Evolutionary conservation across 1,140 invertebrate genomes (phyloP).

Genomic region (Drosophila nannoptera): DNA sequence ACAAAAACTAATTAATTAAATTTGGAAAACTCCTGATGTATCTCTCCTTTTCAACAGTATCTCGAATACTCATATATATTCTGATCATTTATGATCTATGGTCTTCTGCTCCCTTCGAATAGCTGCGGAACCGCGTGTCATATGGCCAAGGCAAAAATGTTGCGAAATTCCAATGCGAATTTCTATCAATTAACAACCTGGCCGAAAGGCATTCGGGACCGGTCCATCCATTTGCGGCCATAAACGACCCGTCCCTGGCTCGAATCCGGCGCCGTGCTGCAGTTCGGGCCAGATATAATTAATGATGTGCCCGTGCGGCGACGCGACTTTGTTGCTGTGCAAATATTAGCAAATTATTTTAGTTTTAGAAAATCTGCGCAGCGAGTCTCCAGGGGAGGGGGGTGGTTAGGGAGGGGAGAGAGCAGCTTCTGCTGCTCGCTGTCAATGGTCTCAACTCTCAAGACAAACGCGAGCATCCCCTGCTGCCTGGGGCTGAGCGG

Average conservation of each 20-base stretch:
- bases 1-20: no score
- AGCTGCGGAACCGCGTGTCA: constrained; percentile 18
- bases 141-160: constrained; percentile 37
- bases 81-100: no score
- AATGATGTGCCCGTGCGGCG: constrained; percentile 62
- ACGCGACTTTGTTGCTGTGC: constrained; percentile 68
- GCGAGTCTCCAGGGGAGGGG: not conserved
- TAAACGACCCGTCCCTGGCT: not conserved
- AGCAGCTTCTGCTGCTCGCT: constrained; percentile 43
- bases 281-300: constrained; percentile 56
- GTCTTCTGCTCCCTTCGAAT: no score
- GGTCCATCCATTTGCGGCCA: not conserved
- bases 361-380: constrained; percentile 65
- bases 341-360: constrained; percentile 79
- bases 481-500: not conserved
- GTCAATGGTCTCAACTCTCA: constrained; percentile 49
- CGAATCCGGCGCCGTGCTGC: constrained; percentile 24
- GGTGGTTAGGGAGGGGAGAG: not conserved
- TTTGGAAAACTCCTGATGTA: no score
- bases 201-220: constrained; percentile 29
- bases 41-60: no score
- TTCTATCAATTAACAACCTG: constrained; percentile 69
- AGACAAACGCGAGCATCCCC: constrained; percentile 39
- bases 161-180: constrained; percentile 64
- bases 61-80: no score